Evolutionary conservation across 2,888 invertebrate genomes (phyloP).

Genomic region (Melanotus villosus): DNA sequence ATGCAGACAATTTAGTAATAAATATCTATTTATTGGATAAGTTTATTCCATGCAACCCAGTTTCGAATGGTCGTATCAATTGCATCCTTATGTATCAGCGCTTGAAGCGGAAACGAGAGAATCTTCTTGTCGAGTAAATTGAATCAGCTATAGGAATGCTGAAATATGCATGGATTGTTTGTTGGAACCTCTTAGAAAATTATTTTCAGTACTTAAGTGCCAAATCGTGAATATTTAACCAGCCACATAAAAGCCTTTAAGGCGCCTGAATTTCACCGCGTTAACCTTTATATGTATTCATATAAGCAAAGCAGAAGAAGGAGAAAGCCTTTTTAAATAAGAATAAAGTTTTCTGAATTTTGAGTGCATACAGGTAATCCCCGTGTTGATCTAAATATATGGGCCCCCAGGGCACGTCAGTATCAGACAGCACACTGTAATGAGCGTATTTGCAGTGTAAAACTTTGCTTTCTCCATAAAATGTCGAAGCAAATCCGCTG

Average conservation of each 20-base stretch:
- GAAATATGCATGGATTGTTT: background rate
- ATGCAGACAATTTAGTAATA: conserved; percentile 43
- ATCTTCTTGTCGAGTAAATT: conserved; percentile 14
- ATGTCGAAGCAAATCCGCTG: conserved; percentile 30
- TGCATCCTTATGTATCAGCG: background rate
- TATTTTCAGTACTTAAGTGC: background rate
- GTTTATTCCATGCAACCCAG: conserved; percentile 28
- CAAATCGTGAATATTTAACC: too few species aligned
- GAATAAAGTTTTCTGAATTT: background rate
- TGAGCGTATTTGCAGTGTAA: conserved; percentile 25
- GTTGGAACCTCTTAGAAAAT: background rate
- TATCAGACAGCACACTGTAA: background rate
- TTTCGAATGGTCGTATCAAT: conserved; percentile 15
- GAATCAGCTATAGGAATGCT: background rate
- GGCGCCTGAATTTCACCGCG: too few species aligned
- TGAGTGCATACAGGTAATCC: background rate
- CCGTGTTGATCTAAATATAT: background rate
- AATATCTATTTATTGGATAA: conserved; percentile 45
- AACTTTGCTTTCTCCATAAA: conserved; percentile 31
- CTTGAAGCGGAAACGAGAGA: background rate
- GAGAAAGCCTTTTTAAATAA: background rate
- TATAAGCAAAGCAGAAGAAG: background rate
- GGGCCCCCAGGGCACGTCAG: background rate
- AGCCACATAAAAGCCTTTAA: too few species aligned
- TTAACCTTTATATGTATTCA: too few species aligned